A percentile compares a stretch with the other conserved stretches of the same genome.
Conservation (phyloP, 2,797 vertebrate genomes). For the Benthosema pterotum region DNA sequence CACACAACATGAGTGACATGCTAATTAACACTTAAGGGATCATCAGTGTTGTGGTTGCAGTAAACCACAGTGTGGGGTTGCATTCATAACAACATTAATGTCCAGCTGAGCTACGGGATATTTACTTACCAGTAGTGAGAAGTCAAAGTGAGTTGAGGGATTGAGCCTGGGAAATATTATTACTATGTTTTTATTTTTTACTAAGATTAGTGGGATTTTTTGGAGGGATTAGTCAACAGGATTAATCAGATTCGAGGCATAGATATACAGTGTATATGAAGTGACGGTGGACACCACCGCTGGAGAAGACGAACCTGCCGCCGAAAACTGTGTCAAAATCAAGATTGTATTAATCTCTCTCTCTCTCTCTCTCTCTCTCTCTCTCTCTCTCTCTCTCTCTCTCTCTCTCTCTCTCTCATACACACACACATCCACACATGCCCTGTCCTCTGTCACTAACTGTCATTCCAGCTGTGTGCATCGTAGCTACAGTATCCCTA, state of each 20-base stretch:
- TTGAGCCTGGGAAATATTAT: too few relatives aligned
- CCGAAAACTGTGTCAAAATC: conserved; percentile 33
- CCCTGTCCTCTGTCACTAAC: conserved; percentile 6
- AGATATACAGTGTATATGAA: too few relatives aligned
- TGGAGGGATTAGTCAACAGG: conserved; percentile 71
- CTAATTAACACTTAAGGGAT: conserved; percentile 32
- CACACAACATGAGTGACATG: conserved; percentile 24
- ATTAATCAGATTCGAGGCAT: conserved; percentile 64
- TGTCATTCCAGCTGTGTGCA: neutral
- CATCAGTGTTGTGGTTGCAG: conserved; percentile 26
- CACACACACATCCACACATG: neutral
- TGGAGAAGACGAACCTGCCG: conserved; percentile 48
- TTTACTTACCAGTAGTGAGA: conserved; percentile 68
- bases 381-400: conserved; percentile 4
- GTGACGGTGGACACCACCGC: conserved; percentile 45
- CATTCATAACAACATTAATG: conserved; percentile 69
- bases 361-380: conserved; percentile 26
- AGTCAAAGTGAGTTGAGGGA: conserved; percentile 43
- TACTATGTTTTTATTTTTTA: too few relatives aligned
- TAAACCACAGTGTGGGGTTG: conserved; percentile 29
- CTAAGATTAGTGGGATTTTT: conserved; percentile 64
- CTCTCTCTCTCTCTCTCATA: conserved; percentile 7
- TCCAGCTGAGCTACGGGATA: conserved; percentile 51
- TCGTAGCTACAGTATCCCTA: neutral
- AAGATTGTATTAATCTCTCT: conserved; percentile 42